Evolutionary conservation across 1,140 invertebrate genomes (phyloP), one percentile per base, ranked within the genome.

Genomic region (Caenorhabditis brenneri): DNA sequence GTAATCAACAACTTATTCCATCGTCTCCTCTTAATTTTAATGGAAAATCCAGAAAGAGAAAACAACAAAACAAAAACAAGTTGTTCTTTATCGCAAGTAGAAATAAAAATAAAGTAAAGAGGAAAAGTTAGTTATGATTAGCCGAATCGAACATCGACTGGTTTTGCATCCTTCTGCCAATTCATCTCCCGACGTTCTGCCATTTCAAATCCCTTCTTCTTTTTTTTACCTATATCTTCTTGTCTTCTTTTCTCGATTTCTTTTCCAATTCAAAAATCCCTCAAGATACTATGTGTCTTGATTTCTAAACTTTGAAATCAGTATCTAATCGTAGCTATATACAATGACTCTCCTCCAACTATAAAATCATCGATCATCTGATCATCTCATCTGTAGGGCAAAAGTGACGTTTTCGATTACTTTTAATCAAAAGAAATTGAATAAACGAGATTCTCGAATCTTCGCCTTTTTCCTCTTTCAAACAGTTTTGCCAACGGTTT

Each of bases 41-140:
- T 27, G 65, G 7, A 19, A 15, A 74, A 42, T 42, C 36, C 33
- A 74, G 36, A 74, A 74, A 74, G 29, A 24, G 65, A 74, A 74
- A 74, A 74, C 29, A 65, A 65, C 53, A 58, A 22, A 65, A 65
- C 65, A 74, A 42, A 74, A 74, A 42, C 65, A 74, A 74, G 65
- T 74, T 74, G 29, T 74, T 42, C 36, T 74, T 39, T 29, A 55
- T 55, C 53, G 24, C 24, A 12, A 51, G 12, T 6, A 55, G 27
- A 46, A 74, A 24, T 24, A 42, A 74, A 24, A 19, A 42, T 27
- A 24, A 46, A 42, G 19, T 42, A 42, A 74, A 22, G 24, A 16
- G 36, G 24, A 74, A 74, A 74, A 65, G 58, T 65, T 65, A 24
- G 65, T 42, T 74, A 39, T 74, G 33, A 74, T 74, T 74, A 74